Base-by-base conservation (phyloP, 2,797 vertebrate genomes). In the Eulemur rubriventer region DNA sequence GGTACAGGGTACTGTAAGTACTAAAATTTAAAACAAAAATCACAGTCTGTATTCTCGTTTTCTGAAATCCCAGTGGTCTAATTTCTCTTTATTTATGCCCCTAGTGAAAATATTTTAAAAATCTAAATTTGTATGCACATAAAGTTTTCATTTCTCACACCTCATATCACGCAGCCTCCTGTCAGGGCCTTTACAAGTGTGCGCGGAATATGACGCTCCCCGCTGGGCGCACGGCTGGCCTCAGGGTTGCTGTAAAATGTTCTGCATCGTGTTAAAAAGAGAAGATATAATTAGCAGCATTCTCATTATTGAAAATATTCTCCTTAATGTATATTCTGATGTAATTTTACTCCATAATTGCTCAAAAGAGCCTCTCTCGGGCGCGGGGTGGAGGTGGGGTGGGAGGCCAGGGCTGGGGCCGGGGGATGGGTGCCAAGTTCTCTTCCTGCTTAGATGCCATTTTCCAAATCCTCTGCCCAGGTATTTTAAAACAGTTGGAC, bases 81-180 rank as follows among this genome's bases (percentile, higher is more conserved):
- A 97, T 99, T 98, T 98, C 97, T 97, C 97, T 98, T 98, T 98
- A 96, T 97, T 98, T 98, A 96, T 95, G 97, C 94, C 95, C 95
- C 97, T 97, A 97, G 98, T 98, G 98, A 98, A 98, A 99, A 98
- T 99, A 98, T 98, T 98, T 98, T 73, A 98, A 98, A 98, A 99
- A 99, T 99, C 98, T 98, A 97, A 97, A 98, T 98, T 98, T 98
- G 98, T 98, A 97, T 98, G 98, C 98, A 98, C 95, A 97, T 96
- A 82, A 98, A 98, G 89, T 96, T 98, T 98, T 98, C 98, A 97
- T 98, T 98, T 98, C 98, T 99, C 98, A 98, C 98, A 98, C 98
- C 98, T 99, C 98, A 16, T 98, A 98, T 98, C 96, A 91, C 83
- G 95, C 61, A 82, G 93, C 93, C 97, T 85, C 79, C 98, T 97